phyloP scores from a whole-genome alignment of 2,797 vertebrate genomes.

The Sternotherus odoratus region DNA sequence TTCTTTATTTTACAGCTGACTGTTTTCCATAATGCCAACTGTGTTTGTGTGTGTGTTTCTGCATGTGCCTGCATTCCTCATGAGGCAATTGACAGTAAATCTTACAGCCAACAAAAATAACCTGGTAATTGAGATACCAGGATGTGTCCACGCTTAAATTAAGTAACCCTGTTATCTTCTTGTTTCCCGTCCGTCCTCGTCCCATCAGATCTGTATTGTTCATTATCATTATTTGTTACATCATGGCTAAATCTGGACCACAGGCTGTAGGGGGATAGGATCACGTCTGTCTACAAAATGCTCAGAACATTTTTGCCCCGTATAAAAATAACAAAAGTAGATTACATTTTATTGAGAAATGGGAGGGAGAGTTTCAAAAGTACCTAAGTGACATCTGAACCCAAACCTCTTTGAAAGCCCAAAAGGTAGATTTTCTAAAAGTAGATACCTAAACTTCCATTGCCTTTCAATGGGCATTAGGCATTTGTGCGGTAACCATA shows the following conservation, averaged over 20 bases:
- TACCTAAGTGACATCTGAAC: neutral
- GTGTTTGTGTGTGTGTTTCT: neutral
- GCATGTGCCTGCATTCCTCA: neutral
- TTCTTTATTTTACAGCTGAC: neutral
- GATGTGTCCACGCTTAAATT: neutral
- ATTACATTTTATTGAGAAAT: neutral
- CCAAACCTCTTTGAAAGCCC: slow-evolving; percentile 15
- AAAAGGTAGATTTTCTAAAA: neutral
- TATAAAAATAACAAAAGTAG: neutral
- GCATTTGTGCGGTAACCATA: neutral
- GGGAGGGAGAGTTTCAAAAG: neutral
- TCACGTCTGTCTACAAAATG: rapidly evolving
- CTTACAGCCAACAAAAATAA: slow-evolving; percentile 1
- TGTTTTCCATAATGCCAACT: neutral
- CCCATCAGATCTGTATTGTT: neutral
- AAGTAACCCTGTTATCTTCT: neutral
- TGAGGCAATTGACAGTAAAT: neutral
- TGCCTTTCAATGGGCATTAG: neutral
- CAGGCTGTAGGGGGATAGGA: neutral
- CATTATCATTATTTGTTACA: neutral
- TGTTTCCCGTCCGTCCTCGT: neutral
- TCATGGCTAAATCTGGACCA: neutral
- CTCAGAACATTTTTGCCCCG: neutral
- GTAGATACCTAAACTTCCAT: neutral
- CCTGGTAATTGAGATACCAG: neutral